phyloP scores from a whole-genome alignment of 2,797 vertebrate genomes.

The Merluccius polli region DNA sequence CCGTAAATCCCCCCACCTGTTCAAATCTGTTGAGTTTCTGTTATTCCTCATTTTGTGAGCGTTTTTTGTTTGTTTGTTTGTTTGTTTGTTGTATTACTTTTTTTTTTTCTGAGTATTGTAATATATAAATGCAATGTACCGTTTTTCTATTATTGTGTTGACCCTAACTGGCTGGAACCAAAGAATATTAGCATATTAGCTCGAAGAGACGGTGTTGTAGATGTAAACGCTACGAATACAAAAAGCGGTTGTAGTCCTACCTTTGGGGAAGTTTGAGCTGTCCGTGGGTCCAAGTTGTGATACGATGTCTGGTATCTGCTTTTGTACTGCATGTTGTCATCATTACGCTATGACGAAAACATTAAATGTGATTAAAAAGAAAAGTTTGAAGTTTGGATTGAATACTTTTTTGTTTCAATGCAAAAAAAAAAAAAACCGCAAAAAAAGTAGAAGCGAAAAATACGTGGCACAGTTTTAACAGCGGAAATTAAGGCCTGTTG shows the following conservation, averaged over 20 bases:
- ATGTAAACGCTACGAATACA: slow-evolving; percentile 33
- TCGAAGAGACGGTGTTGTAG: slow-evolving; percentile 20
- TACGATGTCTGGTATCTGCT: slow-evolving; percentile 58
- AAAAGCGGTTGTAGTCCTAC: not conserved
- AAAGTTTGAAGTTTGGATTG: not conserved
- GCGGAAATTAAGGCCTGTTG: not conserved
- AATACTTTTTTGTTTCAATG: not conserved
- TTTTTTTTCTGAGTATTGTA: slow-evolving; percentile 55
- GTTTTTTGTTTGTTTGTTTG: slow-evolving; percentile 5
- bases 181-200: not conserved
- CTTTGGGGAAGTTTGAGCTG: not conserved
- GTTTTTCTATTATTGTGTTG: slow-evolving; percentile 39
- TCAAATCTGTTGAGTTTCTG: slow-evolving; percentile 32
- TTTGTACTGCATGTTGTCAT: slow-evolving; percentile 68
- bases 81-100: slow-evolving; percentile 28
- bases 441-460: not conserved
- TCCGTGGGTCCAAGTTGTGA: slow-evolving; percentile 59
- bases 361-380: slow-evolving; percentile 62
- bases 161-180: slow-evolving; percentile 12
- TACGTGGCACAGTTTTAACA: not conserved
- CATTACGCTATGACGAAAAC: slow-evolving; percentile 61
- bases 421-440: not conserved
- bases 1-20: slow-evolving; percentile 29
- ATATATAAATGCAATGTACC: slow-evolving; percentile 58
- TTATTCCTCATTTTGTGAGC: slow-evolving; percentile 36